Conservation (phyloP, 2,888 invertebrate genomes). For the Sclerodermus sp. region DNA sequence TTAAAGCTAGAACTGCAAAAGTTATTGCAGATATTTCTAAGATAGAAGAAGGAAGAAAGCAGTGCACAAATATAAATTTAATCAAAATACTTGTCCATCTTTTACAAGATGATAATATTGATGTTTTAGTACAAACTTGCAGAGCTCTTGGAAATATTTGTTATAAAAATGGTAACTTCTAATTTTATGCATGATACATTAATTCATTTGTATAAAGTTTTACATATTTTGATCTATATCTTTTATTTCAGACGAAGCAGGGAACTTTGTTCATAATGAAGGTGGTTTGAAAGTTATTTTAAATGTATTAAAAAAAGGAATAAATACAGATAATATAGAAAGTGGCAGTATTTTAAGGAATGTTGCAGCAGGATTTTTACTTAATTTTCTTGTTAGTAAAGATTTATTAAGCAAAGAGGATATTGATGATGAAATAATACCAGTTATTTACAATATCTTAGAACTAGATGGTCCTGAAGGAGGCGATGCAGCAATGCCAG, state of each 20-base stretch:
- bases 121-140: slow-evolving; percentile 73
- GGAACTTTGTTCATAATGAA: slow-evolving; percentile 46
- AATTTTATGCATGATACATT: slow-evolving; percentile 1
- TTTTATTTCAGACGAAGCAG: slow-evolving; percentile 43
- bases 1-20: slow-evolving; percentile 63
- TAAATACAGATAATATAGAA: slow-evolving; percentile 30
- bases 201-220: slow-evolving; percentile 1
- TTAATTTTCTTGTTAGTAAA: slow-evolving; percentile 79
- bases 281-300: slow-evolving; percentile 60
- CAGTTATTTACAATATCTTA: slow-evolving; percentile 59
- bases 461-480: slow-evolving; percentile 53
- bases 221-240: slow-evolving; percentile 3
- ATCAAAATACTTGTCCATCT: slow-evolving; percentile 64
- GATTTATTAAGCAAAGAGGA: slow-evolving; percentile 66
- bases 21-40: slow-evolving; percentile 82
- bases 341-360: slow-evolving; percentile 61
- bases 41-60: slow-evolving; percentile 72
- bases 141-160: slow-evolving; percentile 87
- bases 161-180: slow-evolving; percentile 73
- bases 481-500: slow-evolving; percentile 60
- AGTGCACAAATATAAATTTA: slow-evolving; percentile 67
- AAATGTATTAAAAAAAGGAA: slow-evolving; percentile 36
- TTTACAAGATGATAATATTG: slow-evolving; percentile 58
- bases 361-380: slow-evolving; percentile 73
- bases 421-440: slow-evolving; percentile 58